These are phyloP conservation scores for Oscheius sp. DNA, from an alignment of 1,140 invertebrate species.

Conservation along the genomic window DNA sequence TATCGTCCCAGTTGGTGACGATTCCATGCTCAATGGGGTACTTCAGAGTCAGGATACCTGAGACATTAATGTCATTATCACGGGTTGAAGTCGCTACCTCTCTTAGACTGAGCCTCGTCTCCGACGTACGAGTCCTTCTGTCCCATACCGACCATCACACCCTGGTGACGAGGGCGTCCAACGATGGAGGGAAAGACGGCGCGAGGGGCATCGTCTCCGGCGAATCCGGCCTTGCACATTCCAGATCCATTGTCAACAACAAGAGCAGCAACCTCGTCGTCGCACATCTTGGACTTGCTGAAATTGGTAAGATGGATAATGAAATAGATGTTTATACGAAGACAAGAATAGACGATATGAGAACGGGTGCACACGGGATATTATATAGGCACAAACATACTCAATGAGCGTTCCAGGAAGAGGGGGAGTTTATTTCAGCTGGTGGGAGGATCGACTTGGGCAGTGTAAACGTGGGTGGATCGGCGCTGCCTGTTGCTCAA, in stretches of 20 bases:
- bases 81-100: constrained; percentile 53
- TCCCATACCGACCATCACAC: constrained; percentile 64
- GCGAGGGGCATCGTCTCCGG: constrained; percentile 85
- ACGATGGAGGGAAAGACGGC: constrained; percentile 80
- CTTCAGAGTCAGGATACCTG: constrained; percentile 64
- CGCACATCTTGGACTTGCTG: no score
- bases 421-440: no score
- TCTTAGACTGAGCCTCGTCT: constrained; percentile 60
- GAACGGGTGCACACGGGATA: no score
- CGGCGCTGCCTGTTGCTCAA: no score
- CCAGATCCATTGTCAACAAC: constrained; percentile 87
- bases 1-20: constrained; percentile 67
- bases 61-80: neutral
- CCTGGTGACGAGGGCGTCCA: constrained; percentile 66
- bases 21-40: constrained; percentile 67
- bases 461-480: no score
- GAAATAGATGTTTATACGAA: no score
- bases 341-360: no score
- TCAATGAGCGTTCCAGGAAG: no score
- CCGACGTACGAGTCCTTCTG: constrained; percentile 66
- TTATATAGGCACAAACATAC: no score
- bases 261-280: constrained; percentile 77
- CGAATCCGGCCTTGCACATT: constrained; percentile 95
- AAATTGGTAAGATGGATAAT: no score
- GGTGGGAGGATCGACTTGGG: no score